Percentiles rank a stretch among this genome's conserved stretches.
phyloP scores from a whole-genome alignment of 2,797 vertebrate genomes.

The Cossypha heuglini region DNA sequence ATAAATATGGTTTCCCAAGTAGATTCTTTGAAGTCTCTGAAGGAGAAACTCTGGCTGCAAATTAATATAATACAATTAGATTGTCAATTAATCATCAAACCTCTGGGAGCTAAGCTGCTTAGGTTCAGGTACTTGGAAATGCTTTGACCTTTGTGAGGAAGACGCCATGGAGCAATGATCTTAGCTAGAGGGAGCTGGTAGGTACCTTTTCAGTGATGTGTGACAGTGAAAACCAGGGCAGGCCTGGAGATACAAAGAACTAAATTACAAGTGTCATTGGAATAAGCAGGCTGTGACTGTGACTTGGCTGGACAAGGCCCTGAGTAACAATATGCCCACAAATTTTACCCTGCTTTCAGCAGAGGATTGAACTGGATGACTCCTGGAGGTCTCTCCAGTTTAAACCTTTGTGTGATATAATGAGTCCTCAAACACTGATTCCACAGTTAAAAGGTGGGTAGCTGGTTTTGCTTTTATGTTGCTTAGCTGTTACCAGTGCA shows the following conservation, averaged over 20 bases:
- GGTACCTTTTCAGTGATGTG: neutral
- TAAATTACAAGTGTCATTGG: fast-evolving
- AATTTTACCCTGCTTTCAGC: neutral
- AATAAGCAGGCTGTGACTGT: neutral
- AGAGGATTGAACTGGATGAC: neutral
- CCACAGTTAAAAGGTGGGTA: neutral
- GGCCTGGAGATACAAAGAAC: neutral
- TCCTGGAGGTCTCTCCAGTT: neutral
- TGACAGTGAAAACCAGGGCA: neutral
- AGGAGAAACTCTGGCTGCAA: neutral
- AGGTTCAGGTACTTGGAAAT: neutral
- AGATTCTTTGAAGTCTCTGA: neutral
- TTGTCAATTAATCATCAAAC: neutral
- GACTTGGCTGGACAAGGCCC: neutral
- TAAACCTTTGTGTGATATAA: neutral
- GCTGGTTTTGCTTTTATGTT: neutral
- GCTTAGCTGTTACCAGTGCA: neutral
- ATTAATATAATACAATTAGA: neutral
- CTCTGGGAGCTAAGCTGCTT: neutral
- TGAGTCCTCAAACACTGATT: neutral
- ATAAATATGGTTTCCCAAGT: neutral
- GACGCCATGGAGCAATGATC: neutral
- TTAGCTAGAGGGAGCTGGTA: neutral
- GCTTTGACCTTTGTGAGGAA: neutral
- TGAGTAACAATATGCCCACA: neutral